Conservation (phyloP, 2,888 invertebrate genomes). For the Brenthis ino region DNA sequence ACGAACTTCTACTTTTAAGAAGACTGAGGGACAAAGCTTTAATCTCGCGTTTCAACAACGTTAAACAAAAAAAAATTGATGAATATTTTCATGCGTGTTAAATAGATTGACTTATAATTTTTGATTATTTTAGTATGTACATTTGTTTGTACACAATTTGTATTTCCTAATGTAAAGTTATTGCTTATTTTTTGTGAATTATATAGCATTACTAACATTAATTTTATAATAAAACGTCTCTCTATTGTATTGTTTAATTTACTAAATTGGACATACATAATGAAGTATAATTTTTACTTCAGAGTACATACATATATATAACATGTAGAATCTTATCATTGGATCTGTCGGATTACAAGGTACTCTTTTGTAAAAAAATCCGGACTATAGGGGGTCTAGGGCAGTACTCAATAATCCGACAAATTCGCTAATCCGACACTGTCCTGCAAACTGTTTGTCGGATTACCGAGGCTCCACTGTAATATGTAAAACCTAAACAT, state of each 20-base stretch:
- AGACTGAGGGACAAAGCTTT: slow-evolving; percentile 39
- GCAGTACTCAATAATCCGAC: no score
- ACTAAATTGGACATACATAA: slow-evolving; percentile 26
- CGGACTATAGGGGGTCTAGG: no score
- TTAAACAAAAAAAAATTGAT: slow-evolving; percentile 37
- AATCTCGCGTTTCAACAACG: slow-evolving; percentile 38
- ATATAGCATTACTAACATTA: not conserved
- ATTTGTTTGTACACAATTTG: slow-evolving; percentile 12
- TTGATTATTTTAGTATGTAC: slow-evolving; percentile 19
- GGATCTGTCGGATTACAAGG: no score
- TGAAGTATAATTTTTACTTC: slow-evolving; percentile 32
- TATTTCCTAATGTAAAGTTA: no score
- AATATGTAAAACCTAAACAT: no score
- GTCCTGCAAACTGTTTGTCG: no score
- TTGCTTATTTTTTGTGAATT: no score
- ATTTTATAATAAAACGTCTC: slow-evolving; percentile 28
- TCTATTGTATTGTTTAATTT: slow-evolving; percentile 19
- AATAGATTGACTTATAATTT: slow-evolving; percentile 28
- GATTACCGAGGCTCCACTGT: no score
- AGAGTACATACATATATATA: slow-evolving; percentile 34
- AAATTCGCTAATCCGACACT: no score
- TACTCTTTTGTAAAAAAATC: no score
- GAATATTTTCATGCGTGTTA: slow-evolving; percentile 37
- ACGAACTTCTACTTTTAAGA: slow-evolving; percentile 44
- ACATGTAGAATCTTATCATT: no score